Conservation (phyloP, 2,797 vertebrate species). For the Potorous gilbertii region DNA sequence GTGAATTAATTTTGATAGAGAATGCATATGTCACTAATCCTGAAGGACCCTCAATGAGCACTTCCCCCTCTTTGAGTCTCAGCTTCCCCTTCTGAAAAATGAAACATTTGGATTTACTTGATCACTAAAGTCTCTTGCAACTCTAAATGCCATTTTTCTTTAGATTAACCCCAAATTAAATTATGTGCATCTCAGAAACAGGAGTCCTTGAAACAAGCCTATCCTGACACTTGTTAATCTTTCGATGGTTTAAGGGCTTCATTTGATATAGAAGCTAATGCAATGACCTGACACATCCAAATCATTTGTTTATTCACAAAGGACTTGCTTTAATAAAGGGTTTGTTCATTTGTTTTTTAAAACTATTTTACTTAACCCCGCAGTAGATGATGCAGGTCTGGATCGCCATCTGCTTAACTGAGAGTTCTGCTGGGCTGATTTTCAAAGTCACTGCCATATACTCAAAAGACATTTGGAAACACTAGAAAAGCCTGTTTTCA, state of each 20-base stretch:
- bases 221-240: background rate
- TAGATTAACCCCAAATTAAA: conserved; percentile 25
- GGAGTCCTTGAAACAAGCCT: conserved; percentile 19
- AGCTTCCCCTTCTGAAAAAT: background rate
- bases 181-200: conserved; percentile 10
- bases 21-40: background rate
- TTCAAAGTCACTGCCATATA: conserved; percentile 31
- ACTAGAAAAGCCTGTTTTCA: conserved; percentile 46
- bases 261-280: conserved; percentile 19
- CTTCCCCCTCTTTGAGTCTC: background rate
- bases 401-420: conserved; percentile 29
- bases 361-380: conserved; percentile 13
- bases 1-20: conserved; percentile 17
- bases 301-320: conserved; percentile 35
- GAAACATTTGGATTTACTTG: background rate
- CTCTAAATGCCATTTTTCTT: background rate
- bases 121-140: background rate
- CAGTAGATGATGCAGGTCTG: conserved; percentile 14
- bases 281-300: background rate
- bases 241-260: conserved; percentile 15
- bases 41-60: background rate
- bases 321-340: conserved; percentile 34
- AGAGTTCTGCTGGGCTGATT: conserved; percentile 7
- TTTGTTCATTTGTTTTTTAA: conserved; percentile 41
- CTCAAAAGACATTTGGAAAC: conserved; percentile 54